Conservation (phyloP, 2,888 invertebrate genomes). For the Heliconius aoede region DNA sequence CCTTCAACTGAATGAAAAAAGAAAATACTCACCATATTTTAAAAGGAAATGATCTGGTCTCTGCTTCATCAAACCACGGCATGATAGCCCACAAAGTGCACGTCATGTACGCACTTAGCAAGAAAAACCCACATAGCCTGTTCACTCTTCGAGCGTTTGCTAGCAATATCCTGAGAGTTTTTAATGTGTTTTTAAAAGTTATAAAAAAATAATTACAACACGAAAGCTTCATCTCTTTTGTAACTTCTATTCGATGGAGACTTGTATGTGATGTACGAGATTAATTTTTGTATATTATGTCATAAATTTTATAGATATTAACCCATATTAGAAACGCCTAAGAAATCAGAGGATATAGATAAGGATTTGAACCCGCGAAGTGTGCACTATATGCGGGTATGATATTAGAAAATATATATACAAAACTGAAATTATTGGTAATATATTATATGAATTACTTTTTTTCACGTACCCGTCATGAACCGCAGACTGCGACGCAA, state of each 20-base stretch:
- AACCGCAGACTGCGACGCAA: slow-evolving; percentile 55
- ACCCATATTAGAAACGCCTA: too few relatives aligned
- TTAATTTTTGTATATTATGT: too few relatives aligned
- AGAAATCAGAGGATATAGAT: too few relatives aligned
- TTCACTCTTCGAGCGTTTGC: slow-evolving; percentile 59
- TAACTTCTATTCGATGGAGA: too few relatives aligned
- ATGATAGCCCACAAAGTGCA: slow-evolving; percentile 70
- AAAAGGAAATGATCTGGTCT: slow-evolving; percentile 67
- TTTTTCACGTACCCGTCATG: slow-evolving; percentile 63
- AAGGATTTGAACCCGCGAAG: too few relatives aligned
- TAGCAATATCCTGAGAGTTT: slow-evolving; percentile 57
- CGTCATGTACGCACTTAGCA: slow-evolving; percentile 64
- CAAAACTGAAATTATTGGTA: background rate
- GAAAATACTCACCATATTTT: slow-evolving; percentile 67
- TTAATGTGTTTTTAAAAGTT: background rate
- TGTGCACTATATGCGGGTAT: background rate
- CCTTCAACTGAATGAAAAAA: too few relatives aligned
- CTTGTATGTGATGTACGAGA: too few relatives aligned
- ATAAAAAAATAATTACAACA: background rate
- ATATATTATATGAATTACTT: background rate
- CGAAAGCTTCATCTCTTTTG: background rate
- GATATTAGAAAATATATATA: background rate
- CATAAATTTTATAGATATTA: too few relatives aligned
- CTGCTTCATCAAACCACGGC: slow-evolving; percentile 65
- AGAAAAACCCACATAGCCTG: slow-evolving; percentile 63